Base-by-base conservation (phyloP, 2,797 vertebrate genomes). In the Cottoperca gobio region DNA sequence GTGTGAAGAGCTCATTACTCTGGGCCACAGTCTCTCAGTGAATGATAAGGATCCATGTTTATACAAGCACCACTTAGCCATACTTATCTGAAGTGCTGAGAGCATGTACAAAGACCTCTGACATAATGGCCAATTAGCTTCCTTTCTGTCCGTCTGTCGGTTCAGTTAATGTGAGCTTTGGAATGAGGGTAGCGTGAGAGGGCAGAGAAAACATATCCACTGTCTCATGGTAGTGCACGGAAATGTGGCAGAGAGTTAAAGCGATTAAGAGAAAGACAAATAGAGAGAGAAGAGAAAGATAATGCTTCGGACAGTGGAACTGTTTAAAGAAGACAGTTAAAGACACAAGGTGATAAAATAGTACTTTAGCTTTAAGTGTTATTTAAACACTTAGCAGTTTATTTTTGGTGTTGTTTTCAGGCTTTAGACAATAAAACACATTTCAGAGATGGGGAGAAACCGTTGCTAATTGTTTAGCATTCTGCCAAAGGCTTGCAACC, bases 1-100 rank as follows among this genome's bases (percentile, higher is more conserved):
- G 46, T 50, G 72, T 86, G 74, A 85, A 71, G 77, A 78, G 37
- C 67, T 76, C 67, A 84, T 86, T 75, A 75, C 64, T 79, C 66
- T 10, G 35, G 53, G 75, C 73, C 68, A 39, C 72, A 73, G 79
- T 86, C 76, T 85, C 85, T 80, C 79, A 71, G 79, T 80, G 70
- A 79, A 82, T 60, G 90, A 93, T 92, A 94, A 89, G 84, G 80
- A 93, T 90, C 88, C 84, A 78, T 92, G 90, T 92, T 93, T 92
- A 84, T 63, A 85, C 79, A 83, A 85, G 87, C 78, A 74, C 83
- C 87, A 91, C 87, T 92, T 88, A 88, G 83, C 68, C 70, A 62
- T 76, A 84, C 88, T 93, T 92, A 93, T 91, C 83, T 78, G 53
- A 73, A 91, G 89, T 86, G 88, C 67, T 88, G 89, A 93, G 82